Conservation (phyloP, 1,140 invertebrate species). For the Temnothorax longispinosus region DNA sequence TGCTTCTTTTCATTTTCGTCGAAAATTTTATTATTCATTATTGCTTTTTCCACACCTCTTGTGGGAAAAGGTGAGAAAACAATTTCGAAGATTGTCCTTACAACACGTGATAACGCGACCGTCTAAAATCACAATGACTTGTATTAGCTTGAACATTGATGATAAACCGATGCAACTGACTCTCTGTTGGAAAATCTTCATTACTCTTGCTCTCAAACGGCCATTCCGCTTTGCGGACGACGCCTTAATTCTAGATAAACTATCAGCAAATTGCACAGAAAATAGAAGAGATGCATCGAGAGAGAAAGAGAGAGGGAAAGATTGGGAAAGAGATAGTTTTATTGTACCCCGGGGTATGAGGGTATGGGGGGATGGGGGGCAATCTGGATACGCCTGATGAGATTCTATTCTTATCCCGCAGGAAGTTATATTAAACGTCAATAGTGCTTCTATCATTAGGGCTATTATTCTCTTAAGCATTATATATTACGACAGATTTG, state of each 20-base stretch:
- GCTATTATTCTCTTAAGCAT: constrained; percentile 35
- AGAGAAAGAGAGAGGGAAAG: neutral
- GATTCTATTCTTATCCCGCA: constrained; percentile 68
- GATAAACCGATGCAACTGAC: neutral
- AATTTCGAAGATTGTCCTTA: neutral
- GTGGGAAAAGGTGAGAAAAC: no score
- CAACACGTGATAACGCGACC: neutral
- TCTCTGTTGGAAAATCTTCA: neutral
- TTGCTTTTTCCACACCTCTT: neutral
- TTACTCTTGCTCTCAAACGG: constrained; percentile 5
- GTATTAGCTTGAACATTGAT: neutral
- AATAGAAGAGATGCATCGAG: neutral
- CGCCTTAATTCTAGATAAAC: constrained; percentile 61
- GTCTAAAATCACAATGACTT: constrained; percentile 12
- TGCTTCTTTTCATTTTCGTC: constrained; percentile 5
- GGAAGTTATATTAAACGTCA: constrained; percentile 67
- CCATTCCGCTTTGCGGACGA: neutral
- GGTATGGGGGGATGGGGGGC: neutral
- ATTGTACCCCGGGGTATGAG: constrained; percentile 2
- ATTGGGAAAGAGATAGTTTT: constrained; percentile 16
- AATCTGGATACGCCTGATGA: constrained; percentile 60
- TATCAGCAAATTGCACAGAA: constrained; percentile 50
- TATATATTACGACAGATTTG: constrained; percentile 41
- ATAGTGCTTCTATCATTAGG: constrained; percentile 40
- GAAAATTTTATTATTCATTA: constrained; percentile 2